Evolutionary conservation across 2,113 vertebrate species (phyloP), one percentile per base, ranked within the genome.

Genomic region (Phylloscopus trochiloides): DNA sequence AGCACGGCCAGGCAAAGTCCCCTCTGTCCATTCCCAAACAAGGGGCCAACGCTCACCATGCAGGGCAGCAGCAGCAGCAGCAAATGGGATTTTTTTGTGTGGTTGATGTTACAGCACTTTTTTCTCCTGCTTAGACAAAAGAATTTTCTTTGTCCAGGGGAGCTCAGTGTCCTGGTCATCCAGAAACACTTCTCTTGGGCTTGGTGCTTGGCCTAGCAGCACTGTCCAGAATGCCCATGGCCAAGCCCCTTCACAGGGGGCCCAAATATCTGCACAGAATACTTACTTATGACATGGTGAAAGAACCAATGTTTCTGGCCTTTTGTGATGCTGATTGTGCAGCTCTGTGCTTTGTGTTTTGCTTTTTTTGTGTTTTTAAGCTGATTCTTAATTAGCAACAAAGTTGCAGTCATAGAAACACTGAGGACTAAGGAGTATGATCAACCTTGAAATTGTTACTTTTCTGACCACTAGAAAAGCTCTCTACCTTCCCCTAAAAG

Each of bases 31-130:
- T 24, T 87, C 45, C 45, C 73, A 80, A 42, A 65, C 38, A 8
- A 1, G 3, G 26, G 36, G 17, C 2, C 1, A 3, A 55, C 0
- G 6, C 31, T 71, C 12, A 38, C 18, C 0, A 0, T 1, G 2
- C 48, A 63, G 43, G 66, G 26, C 45, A 26, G 54, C 68, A 76
- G 25, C 47, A 47, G 45, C 50, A 72, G 45, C 7, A 21, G 76
- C 8, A 67, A 25, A 40, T 16, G 51, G 10, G 43, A 38, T 32
- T 86, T 78, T 78, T 17, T 58, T 36, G 43, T 22, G 26, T 20
- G 20, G 21, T 42, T 1, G 5, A 54, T 45, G 31, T 48, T 66
- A 74, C 13, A n/a, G 58, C 0, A 2, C 10, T 54, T 71, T 88
- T 78, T 71, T 8, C 14, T 74, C 34, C 43, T 50, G 21, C 47